Evolutionary conservation across 37 sponge, comb jelly and placozoan genomes (phyloP).

Genomic region (Axinella damicornis): DNA sequence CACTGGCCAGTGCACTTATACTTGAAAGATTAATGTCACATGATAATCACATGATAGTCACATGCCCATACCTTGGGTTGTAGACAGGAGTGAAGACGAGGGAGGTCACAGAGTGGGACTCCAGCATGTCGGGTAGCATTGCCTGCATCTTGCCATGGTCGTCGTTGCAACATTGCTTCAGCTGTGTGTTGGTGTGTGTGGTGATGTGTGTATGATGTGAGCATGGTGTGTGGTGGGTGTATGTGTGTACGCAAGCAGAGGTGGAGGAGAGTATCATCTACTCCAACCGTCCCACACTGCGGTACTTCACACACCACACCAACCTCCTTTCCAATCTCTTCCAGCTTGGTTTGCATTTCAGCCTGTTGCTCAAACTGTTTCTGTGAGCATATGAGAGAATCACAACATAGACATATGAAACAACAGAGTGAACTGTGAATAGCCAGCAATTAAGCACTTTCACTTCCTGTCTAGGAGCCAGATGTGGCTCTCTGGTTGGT

Average conservation of each 20-base stretch:
- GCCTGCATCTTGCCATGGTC: constrained; percentile 64
- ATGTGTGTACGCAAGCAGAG: too few species aligned
- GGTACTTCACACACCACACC: not conserved
- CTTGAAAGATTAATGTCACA: not conserved
- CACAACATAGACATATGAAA: too few species aligned
- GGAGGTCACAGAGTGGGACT: not conserved
- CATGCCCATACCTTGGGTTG: constrained; percentile 57
- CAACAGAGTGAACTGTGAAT: too few species aligned
- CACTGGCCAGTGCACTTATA: too few species aligned
- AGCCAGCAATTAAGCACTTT: too few species aligned
- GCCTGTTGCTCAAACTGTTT: constrained; percentile 45
- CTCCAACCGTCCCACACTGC: not conserved
- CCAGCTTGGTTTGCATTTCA: constrained; percentile 62
- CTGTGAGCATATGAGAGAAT: too few species aligned
- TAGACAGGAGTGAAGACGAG: constrained; percentile 59
- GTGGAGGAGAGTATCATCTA: too few species aligned
- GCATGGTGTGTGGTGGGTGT: too few species aligned
- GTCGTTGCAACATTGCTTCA: constrained; percentile 51
- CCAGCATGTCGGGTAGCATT: constrained; percentile 42
- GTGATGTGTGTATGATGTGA: too few species aligned
- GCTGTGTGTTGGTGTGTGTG: constrained; percentile 1
- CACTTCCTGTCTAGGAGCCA: too few species aligned
- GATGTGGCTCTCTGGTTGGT: too few species aligned
- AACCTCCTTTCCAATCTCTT: constrained; percentile 51
- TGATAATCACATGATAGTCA: constrained; percentile 24